A percentile compares a stretch with the other conserved stretches of the same genome.
phyloP scores from a whole-genome alignment of 2,797 vertebrate species.

The Urophycis tenuis region DNA sequence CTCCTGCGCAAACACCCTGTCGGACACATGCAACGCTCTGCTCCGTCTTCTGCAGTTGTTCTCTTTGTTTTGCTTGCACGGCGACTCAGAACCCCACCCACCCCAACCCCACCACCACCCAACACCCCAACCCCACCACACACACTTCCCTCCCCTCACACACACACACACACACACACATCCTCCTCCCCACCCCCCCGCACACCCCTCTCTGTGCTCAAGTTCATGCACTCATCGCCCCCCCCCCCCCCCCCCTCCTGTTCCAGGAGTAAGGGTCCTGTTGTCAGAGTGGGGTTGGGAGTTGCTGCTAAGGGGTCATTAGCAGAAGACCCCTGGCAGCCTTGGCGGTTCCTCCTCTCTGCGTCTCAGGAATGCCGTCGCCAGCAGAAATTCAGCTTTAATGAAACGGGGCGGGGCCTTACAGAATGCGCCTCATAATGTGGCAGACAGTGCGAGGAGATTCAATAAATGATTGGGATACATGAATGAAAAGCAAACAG shows the following conservation, averaged over 20 bases:
- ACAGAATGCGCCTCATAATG: slow-evolving; percentile 51
- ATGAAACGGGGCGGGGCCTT: slow-evolving; percentile 47
- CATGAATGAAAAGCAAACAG: slow-evolving; percentile 10
- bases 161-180: slow-evolving; percentile 12
- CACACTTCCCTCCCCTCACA: not conserved
- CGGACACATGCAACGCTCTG: not conserved
- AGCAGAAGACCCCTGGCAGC: slow-evolving; percentile 57
- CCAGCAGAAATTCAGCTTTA: slow-evolving; percentile 47
- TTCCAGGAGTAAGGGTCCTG: slow-evolving; percentile 28
- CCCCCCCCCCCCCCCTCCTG: too few species aligned
- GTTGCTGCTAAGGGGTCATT: slow-evolving; percentile 59
- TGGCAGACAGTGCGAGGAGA: slow-evolving; percentile 26
- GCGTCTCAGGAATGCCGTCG: slow-evolving; percentile 57
- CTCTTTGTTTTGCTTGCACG: slow-evolving; percentile 19
- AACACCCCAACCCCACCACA: slow-evolving; percentile 23
- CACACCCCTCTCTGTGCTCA: not conserved
- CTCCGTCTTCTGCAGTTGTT: slow-evolving; percentile 46
- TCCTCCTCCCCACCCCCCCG: not conserved
- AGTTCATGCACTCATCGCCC: not conserved
- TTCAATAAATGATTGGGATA: not conserved
- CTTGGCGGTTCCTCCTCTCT: slow-evolving; percentile 54
- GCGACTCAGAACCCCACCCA: not conserved
- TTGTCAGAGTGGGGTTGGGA: slow-evolving; percentile 48
- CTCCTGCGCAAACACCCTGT: slow-evolving; percentile 28
- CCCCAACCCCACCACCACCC: slow-evolving; percentile 15